A percentile compares a stretch with the other conserved stretches of the same genome.
These are phyloP conservation scores for Coptodon rendalli DNA, from an alignment of 2,113 vertebrate genomes.

Conservation along the genomic window DNA sequence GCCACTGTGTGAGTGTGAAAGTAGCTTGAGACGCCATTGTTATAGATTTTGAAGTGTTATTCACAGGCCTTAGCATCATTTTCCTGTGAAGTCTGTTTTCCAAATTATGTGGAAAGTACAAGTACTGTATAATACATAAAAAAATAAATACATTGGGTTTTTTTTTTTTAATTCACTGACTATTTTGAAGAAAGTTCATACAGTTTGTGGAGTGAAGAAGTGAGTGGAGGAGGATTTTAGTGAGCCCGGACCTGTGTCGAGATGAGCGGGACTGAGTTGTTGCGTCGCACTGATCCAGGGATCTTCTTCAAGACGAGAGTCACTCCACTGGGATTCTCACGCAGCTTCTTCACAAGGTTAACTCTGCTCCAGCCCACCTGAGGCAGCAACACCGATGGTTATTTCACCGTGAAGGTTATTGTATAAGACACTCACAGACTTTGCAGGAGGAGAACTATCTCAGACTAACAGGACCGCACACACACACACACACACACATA, in stretches of 20 bases:
- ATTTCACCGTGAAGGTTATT: neutral
- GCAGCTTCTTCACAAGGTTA: slow-evolving; percentile 81
- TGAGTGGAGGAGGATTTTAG: neutral
- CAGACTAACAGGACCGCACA: neutral
- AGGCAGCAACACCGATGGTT: neutral
- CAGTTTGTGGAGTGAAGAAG: neutral
- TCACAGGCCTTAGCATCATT: neutral
- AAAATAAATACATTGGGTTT: neutral
- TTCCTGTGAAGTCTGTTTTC: neutral
- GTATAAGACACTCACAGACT: neutral
- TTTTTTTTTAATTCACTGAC: rapidly evolving
- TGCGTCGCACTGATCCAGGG: slow-evolving; percentile 46
- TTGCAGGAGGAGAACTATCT: neutral
- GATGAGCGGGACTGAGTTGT: neutral
- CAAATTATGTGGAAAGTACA: neutral
- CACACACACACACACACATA: neutral
- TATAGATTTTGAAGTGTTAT: neutral
- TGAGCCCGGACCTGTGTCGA: slow-evolving; percentile 21
- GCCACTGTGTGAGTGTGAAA: neutral
- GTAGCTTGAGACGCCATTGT: rapidly evolving
- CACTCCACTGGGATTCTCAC: slow-evolving; percentile 69
- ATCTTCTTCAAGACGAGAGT: slow-evolving; percentile 86
- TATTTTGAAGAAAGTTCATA: neutral
- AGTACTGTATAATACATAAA: neutral
- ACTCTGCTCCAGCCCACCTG: slow-evolving; percentile 89